Conservation (phyloP, 2,797 vertebrate species). For the Xenopus petersii region DNA sequence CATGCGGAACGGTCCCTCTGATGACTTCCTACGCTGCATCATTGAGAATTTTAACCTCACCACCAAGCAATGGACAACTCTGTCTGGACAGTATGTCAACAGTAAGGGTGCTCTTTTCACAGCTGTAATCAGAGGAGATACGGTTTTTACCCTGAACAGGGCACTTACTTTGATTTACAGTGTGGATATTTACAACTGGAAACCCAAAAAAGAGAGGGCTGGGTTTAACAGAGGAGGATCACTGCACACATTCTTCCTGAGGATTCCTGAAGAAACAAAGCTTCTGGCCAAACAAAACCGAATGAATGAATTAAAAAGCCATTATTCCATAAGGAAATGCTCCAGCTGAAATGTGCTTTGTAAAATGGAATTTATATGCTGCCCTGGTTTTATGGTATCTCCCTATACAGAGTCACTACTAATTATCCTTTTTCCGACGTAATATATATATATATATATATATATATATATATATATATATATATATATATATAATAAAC, state of each 20-base stretch:
- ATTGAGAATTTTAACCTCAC: slow-evolving; percentile 87
- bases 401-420: too few species aligned
- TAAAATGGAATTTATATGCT: too few species aligned
- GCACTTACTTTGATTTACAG: slow-evolving; percentile 78
- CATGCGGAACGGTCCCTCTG: slow-evolving; percentile 84
- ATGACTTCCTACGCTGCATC: slow-evolving; percentile 85
- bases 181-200: slow-evolving; percentile 77
- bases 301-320: too few species aligned
- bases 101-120: slow-evolving; percentile 90
- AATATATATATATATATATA: too few species aligned
- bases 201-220: slow-evolving; percentile 69
- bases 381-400: too few species aligned
- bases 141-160: slow-evolving; percentile 84
- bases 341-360: too few species aligned
- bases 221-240: slow-evolving; percentile 86
- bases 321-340: too few species aligned
- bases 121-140: slow-evolving; percentile 79
- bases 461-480: too few species aligned
- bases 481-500: too few species aligned
- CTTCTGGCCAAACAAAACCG: neutral
- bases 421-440: too few species aligned
- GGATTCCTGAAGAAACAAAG: slow-evolving; percentile 66
- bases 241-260: slow-evolving; percentile 84
- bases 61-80: slow-evolving; percentile 80
- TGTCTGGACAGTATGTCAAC: slow-evolving; percentile 84